Evolutionary conservation across 2,113 vertebrate genomes (phyloP).

Genomic region (Candoia aspera): DNA sequence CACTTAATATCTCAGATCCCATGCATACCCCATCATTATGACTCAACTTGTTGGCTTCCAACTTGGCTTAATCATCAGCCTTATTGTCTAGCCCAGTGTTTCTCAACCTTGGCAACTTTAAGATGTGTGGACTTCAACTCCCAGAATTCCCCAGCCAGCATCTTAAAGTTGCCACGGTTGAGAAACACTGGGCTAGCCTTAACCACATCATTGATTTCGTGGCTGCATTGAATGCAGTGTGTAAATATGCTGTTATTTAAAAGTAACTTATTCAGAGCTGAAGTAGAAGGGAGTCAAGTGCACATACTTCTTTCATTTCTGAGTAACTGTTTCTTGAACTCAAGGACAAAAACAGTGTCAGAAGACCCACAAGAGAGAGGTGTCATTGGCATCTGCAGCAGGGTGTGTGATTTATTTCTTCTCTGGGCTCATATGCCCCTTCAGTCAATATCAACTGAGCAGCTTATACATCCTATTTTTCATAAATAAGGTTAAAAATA

Average conservation of each 20-base stretch:
- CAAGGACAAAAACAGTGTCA: not conserved
- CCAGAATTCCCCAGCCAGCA: too few relatives aligned
- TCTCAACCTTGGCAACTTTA: too few relatives aligned
- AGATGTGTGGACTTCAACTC: too few relatives aligned
- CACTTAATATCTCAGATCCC: not conserved
- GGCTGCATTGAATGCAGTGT: not conserved
- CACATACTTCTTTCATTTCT: not conserved
- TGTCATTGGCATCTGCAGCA: not conserved
- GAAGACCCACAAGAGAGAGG: not conserved
- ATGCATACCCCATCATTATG: not conserved
- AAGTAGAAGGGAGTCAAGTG: not conserved
- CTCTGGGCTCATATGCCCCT: not conserved
- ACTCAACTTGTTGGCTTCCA: not conserved
- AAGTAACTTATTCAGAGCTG: not conserved
- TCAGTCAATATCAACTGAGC: not conserved
- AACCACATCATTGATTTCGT: not conserved
- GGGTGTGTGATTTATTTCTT: not conserved
- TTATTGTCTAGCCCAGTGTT: not conserved
- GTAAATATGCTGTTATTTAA: not conserved
- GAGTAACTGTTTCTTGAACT: not conserved
- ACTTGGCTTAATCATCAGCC: not conserved
- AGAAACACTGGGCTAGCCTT: not conserved
- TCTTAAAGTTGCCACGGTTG: too few relatives aligned
- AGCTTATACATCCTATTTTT: not conserved
- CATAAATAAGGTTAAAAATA: not conserved